Conservation (phyloP, 2,888 invertebrate species). For the Gerris lacustris region DNA sequence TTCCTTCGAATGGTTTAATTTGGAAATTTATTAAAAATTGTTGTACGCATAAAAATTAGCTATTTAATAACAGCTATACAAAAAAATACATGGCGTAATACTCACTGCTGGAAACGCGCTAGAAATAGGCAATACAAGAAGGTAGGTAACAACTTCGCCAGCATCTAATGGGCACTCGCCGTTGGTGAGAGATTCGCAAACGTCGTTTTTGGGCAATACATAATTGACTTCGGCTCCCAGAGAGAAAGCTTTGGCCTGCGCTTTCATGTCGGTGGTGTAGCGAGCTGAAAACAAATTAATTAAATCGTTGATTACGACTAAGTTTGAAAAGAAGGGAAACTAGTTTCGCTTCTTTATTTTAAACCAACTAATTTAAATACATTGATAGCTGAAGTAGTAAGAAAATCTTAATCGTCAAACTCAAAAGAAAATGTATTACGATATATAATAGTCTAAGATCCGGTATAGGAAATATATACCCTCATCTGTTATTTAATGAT, state of each 20-base stretch:
- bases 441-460: too few relatives aligned
- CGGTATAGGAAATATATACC: too few relatives aligned
- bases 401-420: too few relatives aligned
- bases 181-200: conserved; percentile 31
- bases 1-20: too few relatives aligned
- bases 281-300: conserved; percentile 26
- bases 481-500: too few relatives aligned
- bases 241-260: conserved; percentile 31
- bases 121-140: conserved; percentile 33
- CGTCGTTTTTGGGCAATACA: conserved; percentile 32
- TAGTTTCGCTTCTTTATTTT: too few relatives aligned
- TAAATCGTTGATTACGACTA: too few relatives aligned
- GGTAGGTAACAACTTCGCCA: conserved; percentile 34
- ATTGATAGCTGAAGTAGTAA: too few relatives aligned
- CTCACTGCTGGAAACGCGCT: conserved; percentile 31
- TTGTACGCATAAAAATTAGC: background rate
- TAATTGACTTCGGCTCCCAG: conserved; percentile 29
- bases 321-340: too few relatives aligned
- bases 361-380: too few relatives aligned
- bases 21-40: background rate
- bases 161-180: conserved; percentile 34
- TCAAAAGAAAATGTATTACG: too few relatives aligned
- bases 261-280: conserved; percentile 30
- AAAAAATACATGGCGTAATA: background rate
- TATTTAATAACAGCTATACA: too few relatives aligned